Conservation (phyloP, 2,888 invertebrate species). For the Zele albiditarsus region DNA sequence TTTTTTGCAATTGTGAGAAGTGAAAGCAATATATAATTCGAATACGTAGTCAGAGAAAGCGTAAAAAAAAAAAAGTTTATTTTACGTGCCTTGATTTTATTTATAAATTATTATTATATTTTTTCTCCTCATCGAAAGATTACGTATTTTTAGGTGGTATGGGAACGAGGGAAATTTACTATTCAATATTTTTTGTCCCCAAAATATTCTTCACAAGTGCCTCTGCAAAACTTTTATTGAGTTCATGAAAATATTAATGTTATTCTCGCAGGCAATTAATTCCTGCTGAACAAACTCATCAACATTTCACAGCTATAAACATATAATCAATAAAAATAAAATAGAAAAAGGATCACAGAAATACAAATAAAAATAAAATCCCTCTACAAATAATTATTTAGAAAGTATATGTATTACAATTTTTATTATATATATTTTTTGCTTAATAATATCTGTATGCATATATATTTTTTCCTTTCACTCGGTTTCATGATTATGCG, state of each 20-base stretch:
- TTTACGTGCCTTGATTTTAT: background rate
- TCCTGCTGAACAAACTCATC: too few relatives aligned
- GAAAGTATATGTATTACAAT: background rate
- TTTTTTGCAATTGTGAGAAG: background rate
- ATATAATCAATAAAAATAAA: background rate
- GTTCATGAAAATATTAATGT: too few relatives aligned
- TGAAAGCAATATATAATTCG: background rate
- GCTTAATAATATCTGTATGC: background rate
- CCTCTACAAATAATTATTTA: background rate
- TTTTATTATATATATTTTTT: background rate
- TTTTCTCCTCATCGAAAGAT: background rate
- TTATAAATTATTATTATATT: background rate
- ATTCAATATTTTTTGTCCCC: too few relatives aligned
- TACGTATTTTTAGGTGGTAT: too few relatives aligned
- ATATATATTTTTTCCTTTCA: constrained; percentile 6
- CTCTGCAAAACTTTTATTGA: too few relatives aligned
- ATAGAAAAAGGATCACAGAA: background rate
- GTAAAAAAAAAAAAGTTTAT: background rate
- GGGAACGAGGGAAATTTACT: too few relatives aligned
- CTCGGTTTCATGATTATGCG: background rate
- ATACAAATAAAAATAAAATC: background rate
- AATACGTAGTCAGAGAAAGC: background rate
- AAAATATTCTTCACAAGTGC: too few relatives aligned
- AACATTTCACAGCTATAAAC: too few relatives aligned
- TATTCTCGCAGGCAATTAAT: too few relatives aligned